Percentiles rank a stretch among this genome's conserved stretches.
These are phyloP conservation scores for Chamaea fasciata DNA, from an alignment of 2,113 vertebrate species.

Conservation along the genomic window DNA sequence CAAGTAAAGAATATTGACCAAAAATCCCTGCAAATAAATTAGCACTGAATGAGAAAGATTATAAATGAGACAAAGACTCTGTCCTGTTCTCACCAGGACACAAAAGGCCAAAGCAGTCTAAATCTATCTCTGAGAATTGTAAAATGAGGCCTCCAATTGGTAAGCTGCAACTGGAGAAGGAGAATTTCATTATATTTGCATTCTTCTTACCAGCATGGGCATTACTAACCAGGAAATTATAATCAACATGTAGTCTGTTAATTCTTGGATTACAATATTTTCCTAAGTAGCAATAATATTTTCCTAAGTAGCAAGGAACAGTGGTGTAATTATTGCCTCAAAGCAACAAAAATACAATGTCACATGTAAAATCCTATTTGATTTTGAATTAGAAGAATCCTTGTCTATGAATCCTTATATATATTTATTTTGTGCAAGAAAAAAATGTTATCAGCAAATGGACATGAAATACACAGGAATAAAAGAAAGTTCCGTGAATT, in stretches of 20 bases:
- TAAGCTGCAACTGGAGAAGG: background rate
- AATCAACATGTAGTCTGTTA: constrained; percentile 19
- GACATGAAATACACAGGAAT: background rate
- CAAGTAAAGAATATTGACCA: background rate
- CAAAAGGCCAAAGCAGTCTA: background rate
- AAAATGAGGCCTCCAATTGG: background rate
- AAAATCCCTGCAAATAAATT: background rate
- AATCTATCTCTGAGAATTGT: background rate
- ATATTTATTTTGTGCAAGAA: background rate
- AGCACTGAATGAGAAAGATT: background rate
- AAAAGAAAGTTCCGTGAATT: background rate
- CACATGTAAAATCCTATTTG: background rate
- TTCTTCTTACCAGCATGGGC: constrained; percentile 9
- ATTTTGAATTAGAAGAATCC: background rate
- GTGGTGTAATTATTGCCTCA: background rate
- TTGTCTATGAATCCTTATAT: background rate
- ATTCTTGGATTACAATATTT: constrained; percentile 4
- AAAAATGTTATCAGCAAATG: background rate
- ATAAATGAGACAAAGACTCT: background rate
- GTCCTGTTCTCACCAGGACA: background rate
- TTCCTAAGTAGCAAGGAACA: background rate
- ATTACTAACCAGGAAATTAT: constrained; percentile 33
- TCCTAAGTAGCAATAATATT: background rate
- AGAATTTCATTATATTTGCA: background rate
- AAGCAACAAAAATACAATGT: background rate